Evolutionary conservation across 1,140 invertebrate species (phyloP).

Genomic region (Drosophila grimshawi): DNA sequence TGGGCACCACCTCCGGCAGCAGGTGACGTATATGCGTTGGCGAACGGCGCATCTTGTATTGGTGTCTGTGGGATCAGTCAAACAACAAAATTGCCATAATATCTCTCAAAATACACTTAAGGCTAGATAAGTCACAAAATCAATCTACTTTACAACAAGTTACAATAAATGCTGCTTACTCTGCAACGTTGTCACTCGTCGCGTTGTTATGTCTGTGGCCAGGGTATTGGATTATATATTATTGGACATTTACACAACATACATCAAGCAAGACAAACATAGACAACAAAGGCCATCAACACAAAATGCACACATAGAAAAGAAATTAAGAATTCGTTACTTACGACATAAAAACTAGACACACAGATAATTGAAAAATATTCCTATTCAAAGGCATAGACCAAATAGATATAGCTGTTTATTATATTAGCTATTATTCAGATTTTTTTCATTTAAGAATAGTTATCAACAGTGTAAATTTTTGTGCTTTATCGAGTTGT

Average conservation of each 20-base stretch:
- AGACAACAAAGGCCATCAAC: constrained; percentile 10
- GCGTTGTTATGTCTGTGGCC: constrained; percentile 33
- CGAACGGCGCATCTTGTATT: constrained; percentile 89
- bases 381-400: background rate
- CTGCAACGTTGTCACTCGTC: constrained; percentile 28
- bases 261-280: constrained; percentile 16
- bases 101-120: background rate
- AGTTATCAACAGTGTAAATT: no score
- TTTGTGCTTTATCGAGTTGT: no score
- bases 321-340: background rate
- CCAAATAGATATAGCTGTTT: background rate
- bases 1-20: constrained; percentile 88
- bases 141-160: background rate
- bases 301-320: constrained; percentile 10
- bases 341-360: background rate
- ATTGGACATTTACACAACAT: constrained; percentile 8
- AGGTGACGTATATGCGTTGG: constrained; percentile 90
- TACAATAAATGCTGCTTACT: constrained; percentile 36
- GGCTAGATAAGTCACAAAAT: background rate
- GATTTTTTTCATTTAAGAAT: background rate
- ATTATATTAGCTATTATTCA: background rate
- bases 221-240: background rate
- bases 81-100: background rate
- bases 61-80: constrained; percentile 66
- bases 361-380: background rate